Evolutionary conservation across 2,888 invertebrate species (phyloP).

Genomic region (Hypomecis punctinalis): DNA sequence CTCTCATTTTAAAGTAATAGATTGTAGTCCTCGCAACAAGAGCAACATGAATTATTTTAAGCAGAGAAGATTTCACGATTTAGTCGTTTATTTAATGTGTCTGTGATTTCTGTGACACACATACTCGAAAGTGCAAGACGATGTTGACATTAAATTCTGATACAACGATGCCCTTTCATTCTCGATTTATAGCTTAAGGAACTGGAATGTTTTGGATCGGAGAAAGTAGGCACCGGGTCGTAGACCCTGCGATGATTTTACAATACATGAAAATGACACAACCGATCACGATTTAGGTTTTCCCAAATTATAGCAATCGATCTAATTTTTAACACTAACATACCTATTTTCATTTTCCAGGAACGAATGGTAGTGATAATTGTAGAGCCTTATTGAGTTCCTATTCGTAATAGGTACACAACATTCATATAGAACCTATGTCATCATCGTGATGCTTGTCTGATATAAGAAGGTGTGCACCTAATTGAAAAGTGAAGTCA

Average conservation of each 20-base stretch:
- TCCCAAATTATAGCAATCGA: conserved; percentile 26
- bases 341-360: conserved; percentile 8
- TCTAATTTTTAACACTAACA: conserved; percentile 31
- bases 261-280: conserved; percentile 18
- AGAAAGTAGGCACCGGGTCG: conserved; percentile 39
- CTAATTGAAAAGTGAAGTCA: conserved; percentile 8
- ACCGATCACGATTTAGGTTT: conserved; percentile 16
- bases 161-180: conserved; percentile 33
- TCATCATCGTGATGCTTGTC: conserved; percentile 10
- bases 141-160: conserved; percentile 33
- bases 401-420: conserved; percentile 24
- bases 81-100: neutral
- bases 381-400: conserved; percentile 29
- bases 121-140: conserved; percentile 26
- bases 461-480: conserved; percentile 2
- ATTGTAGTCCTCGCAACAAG: conserved; percentile 12
- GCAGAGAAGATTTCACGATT: conserved; percentile 5
- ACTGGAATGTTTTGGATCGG: conserved; percentile 35
- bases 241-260: conserved; percentile 32
- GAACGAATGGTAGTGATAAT: conserved; percentile 29
- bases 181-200: conserved; percentile 32
- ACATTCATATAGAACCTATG: conserved; percentile 9
- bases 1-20: conserved; percentile 4
- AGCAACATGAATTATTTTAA: conserved; percentile 2
- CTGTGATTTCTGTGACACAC: conserved; percentile 12